A percentile compares a stretch with the other conserved stretches of the same genome.
phyloP scores from a whole-genome alignment of 2,797 vertebrate genomes.

The Leucoraja ocellata region DNA sequence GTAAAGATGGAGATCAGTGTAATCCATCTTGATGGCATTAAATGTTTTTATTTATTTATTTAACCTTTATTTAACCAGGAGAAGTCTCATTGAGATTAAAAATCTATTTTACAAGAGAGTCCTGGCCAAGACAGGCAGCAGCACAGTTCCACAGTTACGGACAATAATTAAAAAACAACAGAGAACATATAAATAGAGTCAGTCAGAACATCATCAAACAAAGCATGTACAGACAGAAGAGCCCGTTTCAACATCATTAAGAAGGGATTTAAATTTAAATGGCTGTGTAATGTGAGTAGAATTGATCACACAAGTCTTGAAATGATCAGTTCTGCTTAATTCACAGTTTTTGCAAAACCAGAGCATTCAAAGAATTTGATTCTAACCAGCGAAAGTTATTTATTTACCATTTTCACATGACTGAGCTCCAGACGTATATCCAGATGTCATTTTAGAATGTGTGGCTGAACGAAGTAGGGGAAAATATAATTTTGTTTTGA shows the following conservation, averaged over 20 bases:
- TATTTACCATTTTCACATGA: background rate
- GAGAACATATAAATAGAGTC: no score
- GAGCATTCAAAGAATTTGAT: background rate
- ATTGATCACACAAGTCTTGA: background rate
- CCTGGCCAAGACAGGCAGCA: no score
- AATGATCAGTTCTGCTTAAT: background rate
- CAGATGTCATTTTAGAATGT: background rate
- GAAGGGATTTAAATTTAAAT: no score
- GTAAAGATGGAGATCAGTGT: background rate
- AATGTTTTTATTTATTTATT: no score
- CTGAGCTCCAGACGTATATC: background rate
- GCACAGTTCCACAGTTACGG: no score
- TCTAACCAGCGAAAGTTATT: background rate
- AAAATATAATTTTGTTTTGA: background rate
- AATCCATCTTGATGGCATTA: background rate
- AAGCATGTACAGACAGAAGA: no score
- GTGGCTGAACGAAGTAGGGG: background rate
- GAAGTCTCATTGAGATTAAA: no score
- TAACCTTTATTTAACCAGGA: no score
- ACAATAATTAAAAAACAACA: no score
- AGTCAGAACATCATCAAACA: no score
- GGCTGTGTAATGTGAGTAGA: background rate
- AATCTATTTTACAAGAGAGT: no score
- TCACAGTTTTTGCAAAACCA: background rate
- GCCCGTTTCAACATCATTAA: no score